Evolutionary conservation across 2,888 invertebrate genomes (phyloP), one percentile per base, ranked within the genome.

Genomic region (Leptopilina drosophilae): DNA sequence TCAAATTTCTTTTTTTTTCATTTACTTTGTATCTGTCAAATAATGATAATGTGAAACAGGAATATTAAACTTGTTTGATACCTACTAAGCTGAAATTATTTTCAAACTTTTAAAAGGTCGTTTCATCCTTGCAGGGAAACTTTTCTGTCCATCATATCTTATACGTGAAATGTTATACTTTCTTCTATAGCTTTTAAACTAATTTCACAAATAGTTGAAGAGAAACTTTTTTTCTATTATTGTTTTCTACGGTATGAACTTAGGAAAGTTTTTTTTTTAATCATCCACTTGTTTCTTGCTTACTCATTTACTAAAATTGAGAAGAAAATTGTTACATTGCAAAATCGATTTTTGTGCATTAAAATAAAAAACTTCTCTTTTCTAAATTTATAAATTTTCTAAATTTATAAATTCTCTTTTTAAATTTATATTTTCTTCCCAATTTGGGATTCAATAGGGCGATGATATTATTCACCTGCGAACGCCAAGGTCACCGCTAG

Each of bases 61-160:
- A 62, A 62, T 62, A 62, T 20, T 15, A 62, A 20, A 62, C 9
- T n/a, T 62, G 15, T 20, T n/a, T 15, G 59, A 59, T 59, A 15
- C 59, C 59, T 59, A 8, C n/a, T 59, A 59, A 59, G 59, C 59
- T 59, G 6, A 59, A 59, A 59, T 59, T 62, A 62, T 62, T 62
- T 62, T 62, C 20, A 62, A 59, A 59, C 59, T 59, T 59, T 59
- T 59, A 15, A 59, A 15, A 59, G 59, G 59, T 59, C 14, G 59
- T 59, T n/a, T 59, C n/a, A 56, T 56, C 56, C n/a, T 56, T 56
- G 5, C 14, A n/a, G 5, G 14, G 59, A 59, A 59, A 59, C 59
- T 59, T 59, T 59, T n/a, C 59, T 59, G 15, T 15, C 59, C 59
- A 59, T 59, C 59, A 59, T n/a, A 59, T 15, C 59, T 59, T 15